Conservation (phyloP, 2,797 vertebrate genomes). For the Chanos chanos region DNA sequence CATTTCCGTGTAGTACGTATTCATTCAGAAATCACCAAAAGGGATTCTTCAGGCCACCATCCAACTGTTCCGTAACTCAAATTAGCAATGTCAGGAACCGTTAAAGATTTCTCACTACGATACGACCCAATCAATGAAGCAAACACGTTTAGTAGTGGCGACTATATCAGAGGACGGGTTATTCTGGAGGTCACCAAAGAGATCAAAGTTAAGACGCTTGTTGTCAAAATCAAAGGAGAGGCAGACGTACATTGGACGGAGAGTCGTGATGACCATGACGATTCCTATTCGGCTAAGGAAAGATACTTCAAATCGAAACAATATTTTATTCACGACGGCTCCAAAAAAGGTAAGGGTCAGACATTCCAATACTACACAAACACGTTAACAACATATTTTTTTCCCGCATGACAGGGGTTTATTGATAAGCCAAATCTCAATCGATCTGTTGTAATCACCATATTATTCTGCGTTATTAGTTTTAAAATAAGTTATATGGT, state of each 20-base stretch:
- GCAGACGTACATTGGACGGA: constrained; percentile 81
- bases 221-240: constrained; percentile 82
- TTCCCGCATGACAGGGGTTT: neutral
- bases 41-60: too few species aligned
- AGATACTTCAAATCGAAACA: constrained; percentile 87
- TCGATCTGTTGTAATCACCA: too few species aligned
- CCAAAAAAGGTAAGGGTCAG: constrained; percentile 72
- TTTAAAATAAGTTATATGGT: too few species aligned
- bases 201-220: constrained; percentile 73
- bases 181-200: constrained; percentile 79
- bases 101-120: constrained; percentile 77
- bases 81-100: constrained; percentile 82
- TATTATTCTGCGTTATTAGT: too few species aligned
- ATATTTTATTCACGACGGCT: constrained; percentile 73
- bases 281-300: constrained; percentile 74
- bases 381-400: neutral
- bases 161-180: constrained; percentile 79
- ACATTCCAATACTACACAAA: neutral
- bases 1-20: too few species aligned
- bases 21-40: too few species aligned
- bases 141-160: constrained; percentile 81
- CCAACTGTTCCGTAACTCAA: too few species aligned
- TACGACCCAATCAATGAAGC: constrained; percentile 80
- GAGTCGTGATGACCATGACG: constrained; percentile 64
- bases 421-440: too few species aligned